Conservation (phyloP, 1,140 invertebrate species). For the Orius laevigatus region DNA sequence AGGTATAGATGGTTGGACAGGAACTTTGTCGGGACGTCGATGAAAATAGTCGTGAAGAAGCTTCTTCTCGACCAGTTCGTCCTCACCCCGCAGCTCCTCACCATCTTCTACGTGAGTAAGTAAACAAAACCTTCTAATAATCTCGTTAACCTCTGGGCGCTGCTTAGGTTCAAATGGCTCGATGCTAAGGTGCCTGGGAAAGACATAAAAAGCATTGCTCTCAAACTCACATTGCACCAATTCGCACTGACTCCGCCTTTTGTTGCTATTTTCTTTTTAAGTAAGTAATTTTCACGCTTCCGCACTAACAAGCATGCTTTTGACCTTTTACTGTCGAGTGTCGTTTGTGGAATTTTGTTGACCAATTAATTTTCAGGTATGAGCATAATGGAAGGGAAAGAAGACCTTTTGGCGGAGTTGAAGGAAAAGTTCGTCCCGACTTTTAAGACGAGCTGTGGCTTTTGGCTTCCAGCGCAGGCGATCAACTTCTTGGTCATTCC, state of each 20-base stretch:
- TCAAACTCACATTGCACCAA: constrained; percentile 54
- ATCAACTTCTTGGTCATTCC: constrained; percentile 33
- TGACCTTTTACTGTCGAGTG: too few relatives aligned
- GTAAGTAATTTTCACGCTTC: constrained; percentile 13
- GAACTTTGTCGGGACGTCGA: constrained; percentile 43
- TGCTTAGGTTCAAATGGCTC: constrained; percentile 59
- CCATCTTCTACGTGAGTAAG: constrained; percentile 40
- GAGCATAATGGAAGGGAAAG: constrained; percentile 23
- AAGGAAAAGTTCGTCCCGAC: constrained; percentile 22
- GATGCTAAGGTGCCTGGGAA: constrained; percentile 48
- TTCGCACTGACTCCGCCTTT: constrained; percentile 54
- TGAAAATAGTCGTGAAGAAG: constrained; percentile 47
- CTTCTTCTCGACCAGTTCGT: constrained; percentile 59
- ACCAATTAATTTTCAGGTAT: constrained; percentile 19
- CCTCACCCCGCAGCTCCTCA: constrained; percentile 50
- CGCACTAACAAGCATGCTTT: background rate
- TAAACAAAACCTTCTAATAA: background rate
- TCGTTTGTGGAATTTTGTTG: background rate
- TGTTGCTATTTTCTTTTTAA: constrained; percentile 46
- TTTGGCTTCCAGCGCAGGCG: constrained; percentile 35
- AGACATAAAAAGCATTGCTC: constrained; percentile 35
- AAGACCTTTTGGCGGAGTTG: constrained; percentile 21
- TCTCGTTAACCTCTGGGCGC: too few relatives aligned
- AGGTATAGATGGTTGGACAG: constrained; percentile 68
- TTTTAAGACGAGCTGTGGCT: constrained; percentile 28